A percentile compares a stretch with the other conserved stretches of the same genome.
These are phyloP conservation scores for Ormyrus rosae DNA, from an alignment of 2,888 invertebrate genomes.

Conservation along the genomic window DNA sequence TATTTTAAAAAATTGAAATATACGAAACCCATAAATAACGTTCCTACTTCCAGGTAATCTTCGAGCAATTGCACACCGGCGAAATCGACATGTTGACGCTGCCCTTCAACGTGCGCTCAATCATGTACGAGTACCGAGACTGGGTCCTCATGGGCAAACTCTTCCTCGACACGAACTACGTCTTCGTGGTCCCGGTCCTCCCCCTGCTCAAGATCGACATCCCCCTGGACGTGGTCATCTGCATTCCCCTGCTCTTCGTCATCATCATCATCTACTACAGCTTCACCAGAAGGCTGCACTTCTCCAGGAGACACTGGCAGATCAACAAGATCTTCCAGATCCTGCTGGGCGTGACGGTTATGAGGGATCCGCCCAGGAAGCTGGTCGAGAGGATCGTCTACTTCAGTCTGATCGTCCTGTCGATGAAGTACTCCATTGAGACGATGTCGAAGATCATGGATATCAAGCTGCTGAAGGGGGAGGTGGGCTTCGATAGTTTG, in stretches of 20 bases:
- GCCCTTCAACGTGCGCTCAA: constrained; percentile 20
- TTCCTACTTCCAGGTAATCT: background rate
- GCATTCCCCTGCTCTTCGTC: background rate
- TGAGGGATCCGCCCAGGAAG: background rate
- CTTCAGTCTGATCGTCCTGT: constrained; percentile 4
- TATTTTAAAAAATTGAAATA: too few relatives aligned
- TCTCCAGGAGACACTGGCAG: constrained; percentile 4
- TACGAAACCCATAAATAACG: too few relatives aligned
- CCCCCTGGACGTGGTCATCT: background rate
- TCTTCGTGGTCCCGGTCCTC: constrained; percentile 7
- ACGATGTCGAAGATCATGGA: constrained; percentile 20
- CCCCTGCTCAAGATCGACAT: background rate
- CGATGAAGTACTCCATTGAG: constrained; percentile 22
- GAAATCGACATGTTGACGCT: constrained; percentile 22
- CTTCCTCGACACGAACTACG: constrained; percentile 24
- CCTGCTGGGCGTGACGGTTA: background rate
- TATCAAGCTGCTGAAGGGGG: constrained; percentile 15
- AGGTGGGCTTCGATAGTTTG: background rate
- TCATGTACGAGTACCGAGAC: constrained; percentile 16
- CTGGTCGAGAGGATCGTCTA: constrained; percentile 5
- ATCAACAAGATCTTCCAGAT: constrained; percentile 11
- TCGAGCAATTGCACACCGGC: background rate
- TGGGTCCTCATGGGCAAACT: constrained; percentile 11
- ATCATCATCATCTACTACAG: background rate
- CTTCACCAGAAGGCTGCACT: background rate